Percentiles rank a stretch among this genome's conserved stretches.
phyloP scores from a whole-genome alignment of 2,113 vertebrate genomes.

The Pithys albifrons region DNA sequence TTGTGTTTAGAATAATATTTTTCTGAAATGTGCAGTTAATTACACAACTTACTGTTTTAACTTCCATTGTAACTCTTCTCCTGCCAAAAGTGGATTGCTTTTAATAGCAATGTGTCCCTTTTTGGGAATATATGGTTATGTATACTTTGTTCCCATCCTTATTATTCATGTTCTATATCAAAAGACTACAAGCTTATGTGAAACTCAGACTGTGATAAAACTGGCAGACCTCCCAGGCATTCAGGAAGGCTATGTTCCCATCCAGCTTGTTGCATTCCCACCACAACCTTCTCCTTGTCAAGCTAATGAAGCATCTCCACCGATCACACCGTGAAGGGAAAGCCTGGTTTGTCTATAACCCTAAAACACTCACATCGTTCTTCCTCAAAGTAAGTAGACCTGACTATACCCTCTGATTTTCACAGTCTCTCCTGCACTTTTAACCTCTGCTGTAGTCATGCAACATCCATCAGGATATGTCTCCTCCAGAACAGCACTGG shows the following conservation, averaged over 20 bases:
- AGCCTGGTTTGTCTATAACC: neutral
- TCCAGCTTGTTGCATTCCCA: neutral
- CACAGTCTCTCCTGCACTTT: neutral
- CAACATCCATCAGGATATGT: neutral
- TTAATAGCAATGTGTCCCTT: neutral
- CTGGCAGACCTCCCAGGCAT: neutral
- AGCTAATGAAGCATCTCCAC: constrained; percentile 7
- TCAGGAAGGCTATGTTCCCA: neutral
- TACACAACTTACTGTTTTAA: constrained; percentile 18
- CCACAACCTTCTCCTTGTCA: constrained; percentile 15
- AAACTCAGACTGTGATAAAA: constrained; percentile 5
- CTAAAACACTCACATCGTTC: neutral
- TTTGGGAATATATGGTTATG: neutral
- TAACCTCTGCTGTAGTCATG: constrained; percentile 40
- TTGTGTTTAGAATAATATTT: neutral
- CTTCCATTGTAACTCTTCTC: neutral
- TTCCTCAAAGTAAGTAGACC: neutral
- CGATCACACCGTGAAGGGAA: neutral
- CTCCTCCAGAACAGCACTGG: neutral
- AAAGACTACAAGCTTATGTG: neutral
- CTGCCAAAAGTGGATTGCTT: neutral
- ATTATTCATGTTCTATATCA: neutral
- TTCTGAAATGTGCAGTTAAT: constrained; percentile 1
- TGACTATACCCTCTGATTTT: neutral
- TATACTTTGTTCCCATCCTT: neutral